A percentile compares a stretch with the other conserved stretches of the same genome.
Conservation (phyloP, 2,888 invertebrate species). For the Apoderus coryli region DNA sequence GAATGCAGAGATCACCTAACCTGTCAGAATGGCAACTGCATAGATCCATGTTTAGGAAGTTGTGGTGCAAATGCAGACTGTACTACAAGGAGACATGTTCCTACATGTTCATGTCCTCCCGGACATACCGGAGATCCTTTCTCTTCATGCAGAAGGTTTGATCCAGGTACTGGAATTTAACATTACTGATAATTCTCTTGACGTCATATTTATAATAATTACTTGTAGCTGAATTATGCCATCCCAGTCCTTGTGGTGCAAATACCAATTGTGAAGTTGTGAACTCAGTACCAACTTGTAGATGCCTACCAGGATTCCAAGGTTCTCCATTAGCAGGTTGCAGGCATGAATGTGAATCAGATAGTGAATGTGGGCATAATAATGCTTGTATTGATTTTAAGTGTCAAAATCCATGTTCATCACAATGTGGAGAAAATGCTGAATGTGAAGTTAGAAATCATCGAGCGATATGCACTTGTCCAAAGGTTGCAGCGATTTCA, state of each 20-base stretch:
- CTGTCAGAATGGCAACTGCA: conserved; percentile 63
- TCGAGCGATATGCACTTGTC: conserved; percentile 64
- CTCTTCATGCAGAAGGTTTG: conserved; percentile 51
- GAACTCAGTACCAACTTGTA: conserved; percentile 63
- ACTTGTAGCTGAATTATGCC: conserved; percentile 61
- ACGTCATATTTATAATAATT: conserved; percentile 5
- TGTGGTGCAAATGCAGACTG: conserved; percentile 68
- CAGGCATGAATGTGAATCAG: conserved; percentile 68
- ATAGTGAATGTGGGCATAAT: conserved; percentile 52
- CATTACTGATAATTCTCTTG: too few relatives aligned
- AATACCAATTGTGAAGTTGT: conserved; percentile 72
- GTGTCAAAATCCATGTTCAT: conserved; percentile 58
- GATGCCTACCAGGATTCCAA: conserved; percentile 59
- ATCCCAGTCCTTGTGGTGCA: conserved; percentile 65
- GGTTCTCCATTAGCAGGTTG: conserved; percentile 68
- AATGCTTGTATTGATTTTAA: conserved; percentile 61
- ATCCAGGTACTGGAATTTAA: too few relatives aligned
- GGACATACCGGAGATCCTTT: conserved; percentile 73
- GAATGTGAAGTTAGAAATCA: conserved; percentile 65
- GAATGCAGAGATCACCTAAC: conserved; percentile 60
- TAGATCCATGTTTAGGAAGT: conserved; percentile 62
- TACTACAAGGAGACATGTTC: conserved; percentile 60
- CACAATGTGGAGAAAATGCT: conserved; percentile 60
- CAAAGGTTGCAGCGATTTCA: conserved; percentile 45
- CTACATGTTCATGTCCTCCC: conserved; percentile 62